Evolutionary conservation across 2,888 invertebrate species (phyloP), one percentile per base, ranked within the genome.

Genomic region (Aphelenchoides bicaudatus): DNA sequence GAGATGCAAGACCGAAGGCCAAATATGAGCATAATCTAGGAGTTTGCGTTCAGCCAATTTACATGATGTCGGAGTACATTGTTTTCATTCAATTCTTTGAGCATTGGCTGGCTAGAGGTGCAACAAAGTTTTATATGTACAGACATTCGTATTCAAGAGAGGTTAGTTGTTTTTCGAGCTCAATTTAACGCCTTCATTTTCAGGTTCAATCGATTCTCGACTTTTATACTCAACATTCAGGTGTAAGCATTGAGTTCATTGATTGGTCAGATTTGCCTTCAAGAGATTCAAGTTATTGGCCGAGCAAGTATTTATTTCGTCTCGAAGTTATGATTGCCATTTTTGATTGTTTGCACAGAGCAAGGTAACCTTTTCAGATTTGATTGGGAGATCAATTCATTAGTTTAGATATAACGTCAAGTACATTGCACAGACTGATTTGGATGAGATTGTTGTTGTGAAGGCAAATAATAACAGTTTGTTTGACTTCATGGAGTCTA

Each of bases 81-180:
- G 38, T 69, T 5, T 58, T 71, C 13, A 56, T 66, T 3, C 67
- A 68, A 49, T 71, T 69, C 31, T 71, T 71, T 60, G 71, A 71
- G 49, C 65, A 65, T 25, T 71, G 71, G 71, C 38, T 71, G 2
- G 64, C 65, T 1, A 60, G 63, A 25, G 71, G 71, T n/a, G 70
- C 71, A 37, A 69, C 68, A 0, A 71, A 71, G 37, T 71, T 71
- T 59, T 71, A 66, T 46, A 68, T 71, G 23, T 71, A 71, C 52
- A 28, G 66, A 19, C 67, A 71, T 16, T 65, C 62, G 30, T 65
- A 66, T 49, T 60, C 67, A 10, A 49, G 57, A 46, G 65, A 64
- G 37, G 63, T 52, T n/a, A 50, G 48, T 23, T n/a, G 4, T n/a
- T 21, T 51, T 19, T 8, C 16, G 6, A 25, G 25, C 10, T 21